A percentile compares a stretch with the other conserved stretches of the same genome.
phyloP scores from a whole-genome alignment of 2,888 invertebrate species.

The Serripes groenlandicus region DNA sequence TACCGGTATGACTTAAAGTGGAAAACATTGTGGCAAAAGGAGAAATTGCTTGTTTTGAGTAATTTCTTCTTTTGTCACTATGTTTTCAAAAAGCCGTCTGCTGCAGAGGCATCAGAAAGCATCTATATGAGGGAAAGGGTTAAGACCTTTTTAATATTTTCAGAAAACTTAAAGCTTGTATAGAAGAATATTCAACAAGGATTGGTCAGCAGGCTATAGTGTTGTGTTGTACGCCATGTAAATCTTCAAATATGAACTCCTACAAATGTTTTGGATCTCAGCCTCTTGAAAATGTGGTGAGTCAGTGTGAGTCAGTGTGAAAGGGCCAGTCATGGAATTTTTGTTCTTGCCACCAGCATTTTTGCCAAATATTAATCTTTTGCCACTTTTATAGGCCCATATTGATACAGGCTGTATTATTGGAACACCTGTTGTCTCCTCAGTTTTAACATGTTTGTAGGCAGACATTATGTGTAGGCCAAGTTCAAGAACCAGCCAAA shows the following conservation, averaged over 20 bases:
- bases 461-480: too few species aligned
- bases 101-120: background rate
- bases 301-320: too few species aligned
- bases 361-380: too few species aligned
- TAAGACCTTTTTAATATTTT: constrained; percentile 6
- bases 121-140: background rate
- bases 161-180: constrained; percentile 85
- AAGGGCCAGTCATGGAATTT: too few species aligned
- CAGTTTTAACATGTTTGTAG: too few species aligned
- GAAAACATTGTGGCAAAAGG: background rate
- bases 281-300: constrained; percentile 96
- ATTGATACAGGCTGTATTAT: too few species aligned
- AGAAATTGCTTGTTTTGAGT: constrained; percentile 9
- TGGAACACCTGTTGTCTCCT: too few species aligned
- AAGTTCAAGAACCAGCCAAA: too few species aligned
- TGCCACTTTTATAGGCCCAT: too few species aligned
- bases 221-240: constrained; percentile 97
- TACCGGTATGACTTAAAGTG: too few species aligned
- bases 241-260: constrained; percentile 86
- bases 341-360: too few species aligned
- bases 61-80: too few species aligned
- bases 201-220: constrained; percentile 99
- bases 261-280: constrained; percentile 98
- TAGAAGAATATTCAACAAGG: constrained; percentile 97
- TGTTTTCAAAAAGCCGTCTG: background rate